Conservation (phyloP, 2,888 invertebrate genomes). For the Dinocampus coccinellae region DNA sequence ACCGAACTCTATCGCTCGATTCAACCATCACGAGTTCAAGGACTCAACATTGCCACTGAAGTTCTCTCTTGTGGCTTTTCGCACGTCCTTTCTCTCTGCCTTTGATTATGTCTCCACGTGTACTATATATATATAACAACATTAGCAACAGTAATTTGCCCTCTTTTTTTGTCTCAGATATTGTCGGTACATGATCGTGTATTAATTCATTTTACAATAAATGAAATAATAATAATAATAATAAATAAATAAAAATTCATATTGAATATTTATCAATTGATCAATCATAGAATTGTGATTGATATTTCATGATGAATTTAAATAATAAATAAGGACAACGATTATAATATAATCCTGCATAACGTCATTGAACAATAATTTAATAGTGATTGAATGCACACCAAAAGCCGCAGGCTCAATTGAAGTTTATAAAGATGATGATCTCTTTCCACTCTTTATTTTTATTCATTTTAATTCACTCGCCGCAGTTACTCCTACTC, state of each 20-base stretch:
- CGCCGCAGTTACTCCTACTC: no score
- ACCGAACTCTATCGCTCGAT: slow-evolving; percentile 19
- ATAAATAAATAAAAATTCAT: no score
- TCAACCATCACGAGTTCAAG: slow-evolving; percentile 24
- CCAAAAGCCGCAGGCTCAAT: slow-evolving; percentile 17
- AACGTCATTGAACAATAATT: slow-evolving; percentile 32
- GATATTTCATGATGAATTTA: slow-evolving; percentile 10
- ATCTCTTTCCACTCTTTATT: slow-evolving; percentile 13
- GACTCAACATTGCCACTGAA: slow-evolving; percentile 18
- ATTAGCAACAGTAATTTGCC: neutral
- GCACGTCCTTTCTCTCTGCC: slow-evolving; percentile 8
- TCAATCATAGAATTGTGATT: slow-evolving; percentile 31
- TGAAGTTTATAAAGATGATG: slow-evolving; percentile 18
- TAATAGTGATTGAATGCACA: slow-evolving; percentile 29
- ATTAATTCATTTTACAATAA: no score
- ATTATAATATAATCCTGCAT: neutral
- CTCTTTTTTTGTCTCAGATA: no score
- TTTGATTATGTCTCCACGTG: neutral
- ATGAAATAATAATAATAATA: no score
- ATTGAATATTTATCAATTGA: slow-evolving; percentile 3
- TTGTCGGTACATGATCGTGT: no score
- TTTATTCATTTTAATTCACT: no score
- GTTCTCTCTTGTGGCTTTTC: slow-evolving; percentile 11
- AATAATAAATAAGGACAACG: neutral
- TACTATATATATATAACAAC: neutral